Percentiles rank a stretch among this genome's conserved stretches.
phyloP scores from a whole-genome alignment of 2,888 invertebrate species.

The Ypsolopha sequella region DNA sequence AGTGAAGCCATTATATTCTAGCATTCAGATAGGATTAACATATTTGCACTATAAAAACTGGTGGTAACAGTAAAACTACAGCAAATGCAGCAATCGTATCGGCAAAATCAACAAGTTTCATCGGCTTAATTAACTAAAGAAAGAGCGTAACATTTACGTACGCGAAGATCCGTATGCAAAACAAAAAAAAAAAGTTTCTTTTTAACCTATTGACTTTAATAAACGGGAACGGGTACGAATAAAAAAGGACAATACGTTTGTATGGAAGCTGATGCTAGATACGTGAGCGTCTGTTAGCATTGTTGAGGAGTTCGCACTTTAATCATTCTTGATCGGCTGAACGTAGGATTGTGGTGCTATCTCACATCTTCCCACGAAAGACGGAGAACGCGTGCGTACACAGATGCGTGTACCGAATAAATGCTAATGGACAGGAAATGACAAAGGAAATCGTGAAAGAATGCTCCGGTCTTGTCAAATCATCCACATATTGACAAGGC shows the following conservation, averaged over 20 bases:
- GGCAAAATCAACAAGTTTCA: neutral
- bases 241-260: constrained; percentile 10
- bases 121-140: constrained; percentile 9
- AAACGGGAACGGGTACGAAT: constrained; percentile 11
- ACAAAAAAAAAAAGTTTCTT: constrained; percentile 6
- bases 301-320: constrained; percentile 53
- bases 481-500: too few species aligned
- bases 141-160: constrained; percentile 6
- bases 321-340: constrained; percentile 61
- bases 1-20: neutral
- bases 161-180: constrained; percentile 7
- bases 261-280: constrained; percentile 14
- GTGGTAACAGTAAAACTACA: neutral
- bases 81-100: constrained; percentile 1
- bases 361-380: constrained; percentile 45
- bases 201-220: constrained; percentile 11
- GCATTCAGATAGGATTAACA: neutral
- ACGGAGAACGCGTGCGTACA: neutral
- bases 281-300: constrained; percentile 25
- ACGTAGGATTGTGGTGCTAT: constrained; percentile 50
- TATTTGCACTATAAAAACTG: neutral
- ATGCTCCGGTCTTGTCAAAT: neutral
- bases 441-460: neutral
- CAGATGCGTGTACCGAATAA: neutral
- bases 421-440: neutral